phyloP scores from a whole-genome alignment of 2,797 vertebrate genomes.

The Threskiornis aethiopicus region DNA sequence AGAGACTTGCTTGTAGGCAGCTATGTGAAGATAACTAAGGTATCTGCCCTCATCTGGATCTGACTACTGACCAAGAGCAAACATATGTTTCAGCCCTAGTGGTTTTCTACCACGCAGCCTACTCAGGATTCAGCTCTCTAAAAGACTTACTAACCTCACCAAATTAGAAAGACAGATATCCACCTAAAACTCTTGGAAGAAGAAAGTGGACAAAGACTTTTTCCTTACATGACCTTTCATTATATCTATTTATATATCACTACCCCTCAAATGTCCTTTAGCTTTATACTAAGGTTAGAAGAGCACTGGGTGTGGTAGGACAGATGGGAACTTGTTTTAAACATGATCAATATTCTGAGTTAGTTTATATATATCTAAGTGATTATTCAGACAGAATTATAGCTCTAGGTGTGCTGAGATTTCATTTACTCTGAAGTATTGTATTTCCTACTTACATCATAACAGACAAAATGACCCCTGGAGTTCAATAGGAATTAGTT shows the following conservation, averaged over 20 bases:
- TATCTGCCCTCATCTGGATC: not conserved
- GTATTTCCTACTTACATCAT: not conserved
- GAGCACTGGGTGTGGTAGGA: not conserved
- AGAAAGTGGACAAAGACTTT: not conserved
- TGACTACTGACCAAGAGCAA: not conserved
- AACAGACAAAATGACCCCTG: not conserved
- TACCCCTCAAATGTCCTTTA: not conserved
- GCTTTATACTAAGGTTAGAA: not conserved
- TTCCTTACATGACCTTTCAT: not conserved
- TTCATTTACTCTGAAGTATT: not conserved
- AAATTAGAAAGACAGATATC: not conserved
- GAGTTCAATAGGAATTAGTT: not conserved
- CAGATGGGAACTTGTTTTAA: not conserved
- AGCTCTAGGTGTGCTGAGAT: not conserved
- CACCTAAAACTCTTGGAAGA: not conserved
- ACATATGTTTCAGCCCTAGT: not conserved
- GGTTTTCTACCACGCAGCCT: not conserved
- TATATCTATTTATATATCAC: not conserved
- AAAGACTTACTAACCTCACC: not conserved
- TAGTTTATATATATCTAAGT: not conserved
- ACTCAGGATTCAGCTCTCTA: not conserved
- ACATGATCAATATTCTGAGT: not conserved
- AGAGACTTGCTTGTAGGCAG: not conserved
- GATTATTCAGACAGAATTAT: not conserved
- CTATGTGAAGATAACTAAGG: not conserved